Evolutionary conservation across 2,113 vertebrate species (phyloP).

Genomic region (Pholis gunnellus): DNA sequence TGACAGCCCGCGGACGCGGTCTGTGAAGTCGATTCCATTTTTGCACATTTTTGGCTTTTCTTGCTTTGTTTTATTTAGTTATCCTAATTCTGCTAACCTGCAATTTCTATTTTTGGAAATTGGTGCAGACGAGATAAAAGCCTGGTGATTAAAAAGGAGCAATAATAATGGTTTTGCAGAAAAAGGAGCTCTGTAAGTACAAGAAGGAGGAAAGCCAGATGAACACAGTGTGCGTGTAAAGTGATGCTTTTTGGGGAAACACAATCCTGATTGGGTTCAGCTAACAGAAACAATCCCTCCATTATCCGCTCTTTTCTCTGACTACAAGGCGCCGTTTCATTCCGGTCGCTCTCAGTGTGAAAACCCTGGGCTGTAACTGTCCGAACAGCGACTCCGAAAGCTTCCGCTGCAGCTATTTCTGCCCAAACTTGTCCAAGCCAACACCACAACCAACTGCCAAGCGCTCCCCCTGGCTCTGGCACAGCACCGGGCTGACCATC

Average conservation of each 20-base stretch:
- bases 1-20: not conserved
- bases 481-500: constrained; percentile 73
- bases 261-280: constrained; percentile 49
- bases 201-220: not conserved
- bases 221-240: constrained; percentile 45
- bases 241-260: constrained; percentile 57
- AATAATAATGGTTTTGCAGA: constrained; percentile 40
- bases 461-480: constrained; percentile 56
- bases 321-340: constrained; percentile 64
- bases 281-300: constrained; percentile 69
- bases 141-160: constrained; percentile 44
- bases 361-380: constrained; percentile 60
- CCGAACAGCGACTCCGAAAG: constrained; percentile 50
- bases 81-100: constrained; percentile 50
- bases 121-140: constrained; percentile 54
- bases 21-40: not conserved
- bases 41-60: not conserved
- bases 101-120: constrained; percentile 66
- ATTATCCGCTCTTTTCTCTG: constrained; percentile 50
- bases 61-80: constrained; percentile 18
- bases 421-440: constrained; percentile 61
- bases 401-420: constrained; percentile 70
- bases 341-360: constrained; percentile 50
- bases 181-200: constrained; percentile 1
- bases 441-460: constrained; percentile 60